phyloP scores from a whole-genome alignment of 2,888 invertebrate species.

The Fragum fragum region DNA sequence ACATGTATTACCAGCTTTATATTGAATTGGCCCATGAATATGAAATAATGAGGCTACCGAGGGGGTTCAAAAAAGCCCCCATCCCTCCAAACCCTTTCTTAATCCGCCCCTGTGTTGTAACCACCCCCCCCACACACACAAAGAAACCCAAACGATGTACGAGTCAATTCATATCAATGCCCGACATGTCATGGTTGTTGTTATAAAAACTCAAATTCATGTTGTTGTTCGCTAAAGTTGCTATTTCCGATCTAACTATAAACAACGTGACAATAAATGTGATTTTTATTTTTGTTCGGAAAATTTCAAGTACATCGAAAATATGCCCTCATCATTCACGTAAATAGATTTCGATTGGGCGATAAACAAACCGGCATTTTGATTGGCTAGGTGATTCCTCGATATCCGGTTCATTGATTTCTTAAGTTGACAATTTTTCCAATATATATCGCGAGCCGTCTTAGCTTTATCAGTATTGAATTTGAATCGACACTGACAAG shows the following conservation, averaged over 20 bases:
- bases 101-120: no score
- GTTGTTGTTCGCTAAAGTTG: neutral
- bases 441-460: constrained; percentile 7
- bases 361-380: neutral
- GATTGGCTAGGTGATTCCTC: constrained; percentile 4
- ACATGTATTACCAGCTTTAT: no score
- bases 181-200: no score
- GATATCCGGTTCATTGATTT: constrained; percentile 29
- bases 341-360: constrained; percentile 1
- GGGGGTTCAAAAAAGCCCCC: no score
- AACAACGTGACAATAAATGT: no score
- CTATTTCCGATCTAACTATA: neutral
- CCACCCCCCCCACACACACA: no score
- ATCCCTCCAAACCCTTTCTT: no score
- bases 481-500: neutral
- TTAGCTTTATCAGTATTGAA: constrained; percentile 28
- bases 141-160: no score
- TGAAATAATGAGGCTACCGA: no score
- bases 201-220: no score
- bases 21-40: no score
- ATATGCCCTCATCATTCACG: neutral
- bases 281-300: neutral
- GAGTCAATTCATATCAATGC: no score
- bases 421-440: neutral
- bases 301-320: neutral